phyloP scores from a whole-genome alignment of 1,140 invertebrate species.

The Ooceraea biroi region DNA sequence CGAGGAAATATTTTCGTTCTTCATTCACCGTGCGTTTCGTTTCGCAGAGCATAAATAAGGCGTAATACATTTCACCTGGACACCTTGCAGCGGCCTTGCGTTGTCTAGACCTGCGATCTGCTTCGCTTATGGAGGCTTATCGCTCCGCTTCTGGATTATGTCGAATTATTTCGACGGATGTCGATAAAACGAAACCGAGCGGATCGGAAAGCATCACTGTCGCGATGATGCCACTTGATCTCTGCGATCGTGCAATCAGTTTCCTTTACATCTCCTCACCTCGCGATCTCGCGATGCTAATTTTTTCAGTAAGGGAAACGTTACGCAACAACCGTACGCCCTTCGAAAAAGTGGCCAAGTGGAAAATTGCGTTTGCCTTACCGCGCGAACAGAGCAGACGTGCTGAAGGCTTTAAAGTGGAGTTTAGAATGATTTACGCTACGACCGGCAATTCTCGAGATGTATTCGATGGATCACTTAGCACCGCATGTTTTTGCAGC shows the following conservation, averaged over 20 bases:
- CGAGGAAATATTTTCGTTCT: neutral
- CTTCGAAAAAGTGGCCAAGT: conserved; percentile 7
- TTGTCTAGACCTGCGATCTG: conserved; percentile 24
- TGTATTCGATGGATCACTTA: neutral
- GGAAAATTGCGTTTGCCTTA: conserved; percentile 25
- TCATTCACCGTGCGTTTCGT: neutral
- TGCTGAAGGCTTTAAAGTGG: conserved; percentile 1
- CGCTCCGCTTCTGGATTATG: neutral
- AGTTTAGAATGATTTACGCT: conserved; percentile 30
- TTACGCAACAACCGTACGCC: neutral
- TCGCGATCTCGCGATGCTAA: conserved; percentile 44
- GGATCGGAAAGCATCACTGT: neutral
- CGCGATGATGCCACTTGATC: neutral
- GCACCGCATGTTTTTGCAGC: neutral
- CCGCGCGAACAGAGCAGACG: neutral
- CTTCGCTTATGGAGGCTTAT: conserved; percentile 5
- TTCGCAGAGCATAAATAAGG: conserved; percentile 14
- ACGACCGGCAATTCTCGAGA: neutral
- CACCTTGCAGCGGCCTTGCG: neutral
- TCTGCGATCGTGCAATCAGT: neutral
- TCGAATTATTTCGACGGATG: conserved; percentile 26
- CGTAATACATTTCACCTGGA: neutral
- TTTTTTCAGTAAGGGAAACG: conserved; percentile 12
- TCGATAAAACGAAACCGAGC: conserved; percentile 24
- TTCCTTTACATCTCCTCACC: neutral